Evolutionary conservation across 2,797 vertebrate genomes (phyloP).

Genomic region (Alauda arvensis): DNA sequence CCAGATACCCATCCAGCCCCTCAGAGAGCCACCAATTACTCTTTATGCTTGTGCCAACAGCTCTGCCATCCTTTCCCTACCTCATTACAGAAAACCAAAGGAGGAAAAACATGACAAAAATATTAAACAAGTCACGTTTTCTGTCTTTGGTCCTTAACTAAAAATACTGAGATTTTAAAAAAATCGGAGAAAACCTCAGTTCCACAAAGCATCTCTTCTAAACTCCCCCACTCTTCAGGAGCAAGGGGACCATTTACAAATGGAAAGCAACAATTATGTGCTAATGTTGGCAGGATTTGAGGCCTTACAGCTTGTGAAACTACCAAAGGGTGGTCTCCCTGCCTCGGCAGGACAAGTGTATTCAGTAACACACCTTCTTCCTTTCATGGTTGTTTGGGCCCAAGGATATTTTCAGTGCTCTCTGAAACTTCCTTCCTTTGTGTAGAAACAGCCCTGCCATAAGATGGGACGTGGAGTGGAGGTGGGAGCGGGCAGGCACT

Average conservation of each 20-base stretch:
- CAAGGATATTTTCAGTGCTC: not conserved
- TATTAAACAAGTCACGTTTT: not conserved
- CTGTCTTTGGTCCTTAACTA: not conserved
- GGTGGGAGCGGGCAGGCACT: rapidly evolving
- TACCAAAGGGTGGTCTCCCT: not conserved
- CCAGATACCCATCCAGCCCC: not conserved
- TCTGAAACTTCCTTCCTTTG: not conserved
- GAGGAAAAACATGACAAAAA: not conserved
- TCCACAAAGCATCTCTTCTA: not conserved
- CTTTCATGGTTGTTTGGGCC: not conserved
- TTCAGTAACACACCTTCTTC: not conserved
- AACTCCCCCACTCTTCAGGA: not conserved
- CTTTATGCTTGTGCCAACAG: slow-evolving; percentile 25
- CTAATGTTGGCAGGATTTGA: not conserved
- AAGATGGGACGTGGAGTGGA: rapidly evolving
- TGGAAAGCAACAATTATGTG: not conserved
- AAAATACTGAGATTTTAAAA: not conserved
- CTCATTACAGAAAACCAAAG: not conserved
- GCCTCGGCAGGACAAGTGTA: not conserved
- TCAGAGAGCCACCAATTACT: not conserved
- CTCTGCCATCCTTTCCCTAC: not conserved
- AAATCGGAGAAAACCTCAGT: not conserved
- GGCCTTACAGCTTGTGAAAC: not conserved
- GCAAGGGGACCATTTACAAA: not conserved
- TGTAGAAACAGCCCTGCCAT: not conserved